Evolutionary conservation across 2,888 invertebrate species (phyloP), one percentile per base, ranked within the genome.

Genomic region (Synanthedon tipuliformis): DNA sequence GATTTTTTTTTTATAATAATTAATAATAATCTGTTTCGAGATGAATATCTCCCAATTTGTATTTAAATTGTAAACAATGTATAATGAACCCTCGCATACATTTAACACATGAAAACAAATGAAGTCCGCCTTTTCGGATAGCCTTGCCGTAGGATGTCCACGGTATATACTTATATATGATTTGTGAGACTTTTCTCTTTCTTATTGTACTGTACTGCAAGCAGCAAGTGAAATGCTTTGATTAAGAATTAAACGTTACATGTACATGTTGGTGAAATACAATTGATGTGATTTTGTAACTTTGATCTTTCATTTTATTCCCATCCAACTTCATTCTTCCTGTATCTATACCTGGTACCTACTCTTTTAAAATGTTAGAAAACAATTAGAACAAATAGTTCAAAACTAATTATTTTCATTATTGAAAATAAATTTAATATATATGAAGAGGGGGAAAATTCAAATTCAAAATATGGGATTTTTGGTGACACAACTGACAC

Each of bases 211-310:
- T 34, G 10, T 34, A 34, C 71, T 75, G 78, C 82, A 81, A 82
- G 78, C 82, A 76, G 71, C 78, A 81, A 78, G 69, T 75, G 81
- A 79, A 81, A 81, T 81, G 85, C 84, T 85, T 85, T 74, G 77
- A 81, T 80, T 83, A 83, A 83, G 81, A 81, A 78, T 80, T 86
- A 83, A 77, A 75, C 83, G 81, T 10, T 85, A 86, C 81, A 84
- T 85, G 85, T 86, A 86, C 80, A 84, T 85, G 85, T 86, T 86
- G 85, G 81, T 87, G 84, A 84, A 87, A 85, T 87, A 87, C 87
- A 87, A 85, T 87, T 83, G 86, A 87, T 87, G 87, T 87, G 86
- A 85, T 84, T 87, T 87, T 85, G 68, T 84, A 86, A 61, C 54
- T 59, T 62, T 62, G 75, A 57, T 57, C 62, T 84, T 84, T 85